Evolutionary conservation across 1,140 invertebrate genomes (phyloP), one percentile per base, ranked within the genome.

Genomic region (roundworm (Caenorhabditis elegans)): DNA sequence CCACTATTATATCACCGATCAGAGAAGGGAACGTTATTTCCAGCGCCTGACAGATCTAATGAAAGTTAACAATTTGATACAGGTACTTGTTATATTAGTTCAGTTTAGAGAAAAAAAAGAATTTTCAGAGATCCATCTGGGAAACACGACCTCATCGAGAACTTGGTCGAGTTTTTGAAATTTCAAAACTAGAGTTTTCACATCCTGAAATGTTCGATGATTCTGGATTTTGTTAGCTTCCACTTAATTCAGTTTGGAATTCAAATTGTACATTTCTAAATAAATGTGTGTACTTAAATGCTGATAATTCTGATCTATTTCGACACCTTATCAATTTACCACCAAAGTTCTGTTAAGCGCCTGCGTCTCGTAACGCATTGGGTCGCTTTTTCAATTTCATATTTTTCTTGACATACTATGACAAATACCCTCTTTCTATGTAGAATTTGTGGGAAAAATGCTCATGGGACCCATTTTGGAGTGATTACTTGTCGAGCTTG

Each of bases 201-300:
- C 53, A 60, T 60, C 53, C 53, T 17, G 26, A 60, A 34, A 60
- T 60, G 53, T 60, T 60, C 8, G 53, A 60, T 26, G 53, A 60
- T 34, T 60, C 53, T 31, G 26, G n/a, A 17, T 60, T 60, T 34
- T 31, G 6, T 34, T 89, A 82, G n/a, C 3, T 48, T 48, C 46
- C 3, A 48, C 3, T 48, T 17, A 48, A 6, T 48, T 48, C 3
- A 3, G 5, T 48, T 48, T 17, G n/a, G n/a, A n/a, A n/a, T n/a
- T n/a, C n/a, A n/a, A n/a, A n/a, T n/a, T n/a, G n/a, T n/a, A n/a
- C n/a, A n/a, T n/a, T n/a, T n/a, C n/a, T n/a, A n/a, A n/a, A n/a
- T n/a, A n/a, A n/a, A n/a, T n/a, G n/a, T n/a, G n/a, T n/a, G n/a
- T n/a, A n/a, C n/a, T n/a, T n/a, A n/a, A n/a, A n/a, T n/a, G n/a